Conservation (phyloP, 2,113 vertebrate species). For the Xenopus borealis region DNA sequence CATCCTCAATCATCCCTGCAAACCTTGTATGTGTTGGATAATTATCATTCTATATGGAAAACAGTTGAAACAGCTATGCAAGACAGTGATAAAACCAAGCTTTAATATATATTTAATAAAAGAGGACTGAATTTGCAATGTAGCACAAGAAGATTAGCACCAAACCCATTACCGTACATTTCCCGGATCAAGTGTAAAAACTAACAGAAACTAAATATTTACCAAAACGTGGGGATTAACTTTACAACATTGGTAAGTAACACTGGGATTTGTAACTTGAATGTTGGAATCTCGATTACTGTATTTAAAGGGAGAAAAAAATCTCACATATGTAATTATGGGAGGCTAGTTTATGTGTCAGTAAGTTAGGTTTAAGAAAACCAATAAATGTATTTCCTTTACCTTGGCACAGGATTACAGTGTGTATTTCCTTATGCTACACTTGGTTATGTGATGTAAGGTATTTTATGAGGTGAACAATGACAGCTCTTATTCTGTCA, state of each 20-base stretch:
- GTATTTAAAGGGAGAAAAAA: background rate
- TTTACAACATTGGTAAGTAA: constrained; percentile 11
- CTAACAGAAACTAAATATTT: background rate
- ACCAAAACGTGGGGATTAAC: background rate
- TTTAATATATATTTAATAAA: too few species aligned
- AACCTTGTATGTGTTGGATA: too few species aligned
- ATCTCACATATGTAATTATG: constrained; percentile 24
- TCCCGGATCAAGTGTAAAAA: too few species aligned
- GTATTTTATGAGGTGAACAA: constrained; percentile 9
- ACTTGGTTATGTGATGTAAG: background rate
- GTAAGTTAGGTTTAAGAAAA: constrained; percentile 5
- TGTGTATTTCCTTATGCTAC: background rate
- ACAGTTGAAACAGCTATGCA: too few species aligned
- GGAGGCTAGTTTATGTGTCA: constrained; percentile 14
- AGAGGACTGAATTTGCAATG: too few species aligned
- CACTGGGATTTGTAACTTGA: constrained; percentile 22
- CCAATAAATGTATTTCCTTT: constrained; percentile 21
- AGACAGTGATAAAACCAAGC: too few species aligned
- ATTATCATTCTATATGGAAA: too few species aligned
- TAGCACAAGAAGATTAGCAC: too few species aligned
- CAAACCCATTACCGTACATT: too few species aligned
- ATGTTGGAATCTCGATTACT: constrained; percentile 5
- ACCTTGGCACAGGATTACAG: constrained; percentile 14
- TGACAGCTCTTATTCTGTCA: constrained; percentile 14
- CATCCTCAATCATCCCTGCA: too few species aligned